Evolutionary conservation across 2,113 vertebrate species (phyloP).

Genomic region (Labrus mixtus): DNA sequence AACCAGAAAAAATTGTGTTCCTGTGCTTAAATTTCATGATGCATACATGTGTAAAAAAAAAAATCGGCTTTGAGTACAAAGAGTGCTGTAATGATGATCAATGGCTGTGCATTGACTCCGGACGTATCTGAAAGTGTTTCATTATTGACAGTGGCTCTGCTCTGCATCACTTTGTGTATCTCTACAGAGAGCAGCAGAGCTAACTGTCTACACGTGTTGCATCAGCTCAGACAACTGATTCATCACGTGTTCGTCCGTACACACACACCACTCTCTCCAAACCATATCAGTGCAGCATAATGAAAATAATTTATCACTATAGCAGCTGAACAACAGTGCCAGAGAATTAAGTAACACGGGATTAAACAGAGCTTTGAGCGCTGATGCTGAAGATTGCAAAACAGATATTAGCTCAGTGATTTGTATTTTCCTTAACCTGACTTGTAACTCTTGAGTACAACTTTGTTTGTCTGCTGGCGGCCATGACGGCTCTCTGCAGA

Average conservation of each 20-base stretch:
- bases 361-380: neutral
- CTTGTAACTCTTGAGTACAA: neutral
- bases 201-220: slow-evolving; percentile 23
- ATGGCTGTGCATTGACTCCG: slow-evolving; percentile 23
- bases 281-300: slow-evolving; percentile 19
- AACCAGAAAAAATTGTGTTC: slow-evolving; percentile 17
- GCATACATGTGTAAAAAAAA: slow-evolving; percentile 24
- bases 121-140: slow-evolving; percentile 49
- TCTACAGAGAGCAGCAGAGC: slow-evolving; percentile 18
- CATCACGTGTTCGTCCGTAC: slow-evolving; percentile 26
- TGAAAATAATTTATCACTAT: no score
- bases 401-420: slow-evolving; percentile 4
- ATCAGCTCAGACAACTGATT: slow-evolving; percentile 45
- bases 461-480: slow-evolving; percentile 44
- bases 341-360: slow-evolving; percentile 12
- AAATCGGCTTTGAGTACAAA: slow-evolving; percentile 21
- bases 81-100: slow-evolving; percentile 21
- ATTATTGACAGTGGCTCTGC: slow-evolving; percentile 52
- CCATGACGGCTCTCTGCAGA: neutral
- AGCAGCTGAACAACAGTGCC: slow-evolving; percentile 19
- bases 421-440: slow-evolving; percentile 21
- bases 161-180: slow-evolving; percentile 52
- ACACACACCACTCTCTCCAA: slow-evolving; percentile 47
- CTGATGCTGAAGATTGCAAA: slow-evolving; percentile 1
- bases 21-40: neutral